Evolutionary conservation across 2,888 invertebrate genomes (phyloP).

Genomic region (Cenopis cana): DNA sequence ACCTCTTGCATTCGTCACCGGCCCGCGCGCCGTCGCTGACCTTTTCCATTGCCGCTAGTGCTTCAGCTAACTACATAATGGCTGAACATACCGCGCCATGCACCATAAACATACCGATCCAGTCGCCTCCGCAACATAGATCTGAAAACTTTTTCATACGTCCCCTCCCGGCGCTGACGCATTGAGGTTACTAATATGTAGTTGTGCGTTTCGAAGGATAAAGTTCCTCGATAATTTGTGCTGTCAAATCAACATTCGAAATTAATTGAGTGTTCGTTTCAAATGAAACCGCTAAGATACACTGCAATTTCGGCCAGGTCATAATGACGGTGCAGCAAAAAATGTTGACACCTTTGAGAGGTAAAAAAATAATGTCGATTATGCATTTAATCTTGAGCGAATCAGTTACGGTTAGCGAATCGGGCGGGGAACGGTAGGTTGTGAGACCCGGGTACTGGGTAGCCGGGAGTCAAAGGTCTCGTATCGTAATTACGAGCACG

Average conservation of each 20-base stretch:
- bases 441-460: slow-evolving; percentile 20
- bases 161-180: slow-evolving; percentile 45
- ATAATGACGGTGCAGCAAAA: slow-evolving; percentile 78
- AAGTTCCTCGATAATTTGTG: slow-evolving; percentile 64
- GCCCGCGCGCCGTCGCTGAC: slow-evolving; percentile 59
- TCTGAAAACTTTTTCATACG: slow-evolving; percentile 44
- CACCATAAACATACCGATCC: slow-evolving; percentile 50
- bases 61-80: slow-evolving; percentile 49
- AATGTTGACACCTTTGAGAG: slow-evolving; percentile 66
- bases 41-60: slow-evolving; percentile 69
- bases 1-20: slow-evolving; percentile 81
- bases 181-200: slow-evolving; percentile 53
- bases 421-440: slow-evolving; percentile 16
- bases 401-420: slow-evolving; percentile 64
- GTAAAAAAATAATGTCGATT: slow-evolving; percentile 70
- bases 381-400: slow-evolving; percentile 64
- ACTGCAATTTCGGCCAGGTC: slow-evolving; percentile 72
- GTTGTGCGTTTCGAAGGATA: slow-evolving; percentile 46
- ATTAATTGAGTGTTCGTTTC: slow-evolving; percentile 75
- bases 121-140: slow-evolving; percentile 17
- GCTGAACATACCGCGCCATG: slow-evolving; percentile 56
- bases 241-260: slow-evolving; percentile 76
- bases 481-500: slow-evolving; percentile 53
- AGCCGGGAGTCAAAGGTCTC: slow-evolving; percentile 61
- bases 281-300: slow-evolving; percentile 66